Evolutionary conservation across 1,140 invertebrate genomes (phyloP).

Genomic region (Lordiphosa collinella): DNA sequence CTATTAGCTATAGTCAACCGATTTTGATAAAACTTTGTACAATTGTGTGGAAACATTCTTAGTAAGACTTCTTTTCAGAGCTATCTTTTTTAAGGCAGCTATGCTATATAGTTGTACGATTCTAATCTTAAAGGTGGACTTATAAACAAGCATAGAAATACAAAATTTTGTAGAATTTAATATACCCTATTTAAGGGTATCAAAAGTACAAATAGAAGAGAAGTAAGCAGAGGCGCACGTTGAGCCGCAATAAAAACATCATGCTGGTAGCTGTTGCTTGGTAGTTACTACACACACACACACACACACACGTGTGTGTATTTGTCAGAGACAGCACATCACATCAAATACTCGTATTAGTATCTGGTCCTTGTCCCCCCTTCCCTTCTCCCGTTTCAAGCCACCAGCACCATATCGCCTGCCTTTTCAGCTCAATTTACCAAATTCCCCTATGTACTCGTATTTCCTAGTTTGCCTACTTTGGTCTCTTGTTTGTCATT

Average conservation of each 20-base stretch:
- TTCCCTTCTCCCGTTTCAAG: background rate
- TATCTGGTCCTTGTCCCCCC: slow-evolving; percentile 1
- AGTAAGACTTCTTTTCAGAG: too few species aligned
- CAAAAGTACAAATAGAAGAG: background rate
- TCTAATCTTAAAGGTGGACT: too few species aligned
- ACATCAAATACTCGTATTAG: slow-evolving; percentile 12
- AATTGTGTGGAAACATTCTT: too few species aligned
- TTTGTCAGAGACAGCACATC: slow-evolving; percentile 4
- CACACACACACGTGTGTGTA: background rate
- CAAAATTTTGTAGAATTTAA: too few species aligned
- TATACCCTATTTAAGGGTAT: too few species aligned
- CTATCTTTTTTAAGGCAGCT: too few species aligned
- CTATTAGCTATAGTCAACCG: too few species aligned
- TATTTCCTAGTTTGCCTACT: slow-evolving; percentile 39
- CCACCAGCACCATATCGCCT: background rate
- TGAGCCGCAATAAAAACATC: slow-evolving; percentile 36
- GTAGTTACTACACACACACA: slow-evolving; percentile 3
- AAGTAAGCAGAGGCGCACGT: slow-evolving; percentile 6
- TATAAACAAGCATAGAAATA: too few species aligned
- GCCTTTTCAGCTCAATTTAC: slow-evolving; percentile 38
- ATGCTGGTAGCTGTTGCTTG: slow-evolving; percentile 43
- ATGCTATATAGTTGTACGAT: too few species aligned
- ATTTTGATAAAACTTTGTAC: too few species aligned
- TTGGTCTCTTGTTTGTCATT: slow-evolving; percentile 41
- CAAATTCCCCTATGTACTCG: slow-evolving; percentile 40